Conservation (phyloP, 1,140 invertebrate species). For the Drosophila virilis region DNA sequence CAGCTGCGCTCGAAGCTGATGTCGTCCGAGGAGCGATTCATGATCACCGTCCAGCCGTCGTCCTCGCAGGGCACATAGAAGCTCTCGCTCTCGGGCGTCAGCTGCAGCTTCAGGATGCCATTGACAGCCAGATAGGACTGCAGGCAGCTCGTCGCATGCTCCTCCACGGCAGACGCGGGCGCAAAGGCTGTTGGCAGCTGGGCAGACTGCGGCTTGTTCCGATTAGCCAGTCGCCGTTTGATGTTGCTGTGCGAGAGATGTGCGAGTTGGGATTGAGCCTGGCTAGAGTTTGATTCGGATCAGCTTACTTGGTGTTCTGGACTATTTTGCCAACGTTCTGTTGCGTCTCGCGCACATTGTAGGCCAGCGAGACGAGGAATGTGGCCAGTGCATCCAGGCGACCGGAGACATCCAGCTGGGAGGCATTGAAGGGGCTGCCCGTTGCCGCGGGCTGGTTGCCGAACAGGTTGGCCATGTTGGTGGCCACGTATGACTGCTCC, state of each 20-base stretch:
- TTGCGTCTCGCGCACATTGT: conserved; percentile 43
- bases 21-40: conserved; percentile 87
- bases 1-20: conserved; percentile 88
- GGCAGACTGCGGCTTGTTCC: conserved; percentile 1
- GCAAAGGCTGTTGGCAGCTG: conserved; percentile 8
- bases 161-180: background rate
- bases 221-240: conserved; percentile 9
- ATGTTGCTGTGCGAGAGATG: conserved; percentile 13
- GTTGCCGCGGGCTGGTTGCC: background rate
- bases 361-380: conserved; percentile 59
- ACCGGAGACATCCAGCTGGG: conserved; percentile 25
- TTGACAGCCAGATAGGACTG: conserved; percentile 46
- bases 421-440: background rate
- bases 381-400: conserved; percentile 64
- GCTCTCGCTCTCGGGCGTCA: conserved; percentile 77
- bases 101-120: conserved; percentile 70
- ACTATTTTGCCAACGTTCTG: conserved; percentile 31
- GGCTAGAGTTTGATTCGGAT: background rate
- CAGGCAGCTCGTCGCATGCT: conserved; percentile 58
- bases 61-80: conserved; percentile 88
- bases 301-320: conserved; percentile 52
- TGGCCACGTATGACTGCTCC: background rate
- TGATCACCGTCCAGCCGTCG: conserved; percentile 88
- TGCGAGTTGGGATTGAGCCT: too few species aligned
- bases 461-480: conserved; percentile 13